Evolutionary conservation across 2,888 invertebrate genomes (phyloP), one percentile per base, ranked within the genome.

Genomic region (Andricus quercusramuli): DNA sequence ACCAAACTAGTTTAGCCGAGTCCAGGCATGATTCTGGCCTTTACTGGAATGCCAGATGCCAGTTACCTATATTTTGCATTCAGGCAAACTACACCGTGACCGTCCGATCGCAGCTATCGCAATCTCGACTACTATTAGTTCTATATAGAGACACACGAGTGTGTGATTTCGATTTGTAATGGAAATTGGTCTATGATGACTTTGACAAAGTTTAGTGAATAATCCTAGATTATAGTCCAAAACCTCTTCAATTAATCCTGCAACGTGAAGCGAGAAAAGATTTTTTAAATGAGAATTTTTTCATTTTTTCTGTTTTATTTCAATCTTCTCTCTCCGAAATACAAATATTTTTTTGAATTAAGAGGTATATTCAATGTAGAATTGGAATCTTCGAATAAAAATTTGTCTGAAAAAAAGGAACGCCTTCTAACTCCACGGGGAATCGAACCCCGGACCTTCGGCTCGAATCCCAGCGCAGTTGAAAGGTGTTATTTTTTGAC

Each of bases 201-300:
- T 70, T 70, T 29, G 70, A 70, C 70, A 20, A 70, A 70, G 15
- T 70, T 70, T 29, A 70, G 51, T 51, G 70, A 70, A 70, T 70
- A 51, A 70, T 70, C 29, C 51, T 44, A 70, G 70, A 70, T 32
- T 70, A 70, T 51, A 70, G 17, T 17, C 51, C 9, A 17, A 51
- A 70, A 29, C 47, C 51, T 20, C 11, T 70, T 20, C 70, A 51
- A 70, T 70, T 70, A 47, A 70, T 47, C 51, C 11, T 20, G 51
- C 47, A 17, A 4, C 11, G 47, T 44, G 3, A 47, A 51, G 20
- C 47, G 29, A 51, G 29, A 29, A 47, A 70, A 29, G 11, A 47
- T 6, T 15, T 25, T 70, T 70, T 70, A 47, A 70, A 29, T 11
- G 25, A 4, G 25, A 22, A 41, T 67, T 8, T 29, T 15, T 3